These are phyloP conservation scores for Propithecus coquereli DNA, from an alignment of 2,113 vertebrate genomes.

Conservation along the genomic window DNA sequence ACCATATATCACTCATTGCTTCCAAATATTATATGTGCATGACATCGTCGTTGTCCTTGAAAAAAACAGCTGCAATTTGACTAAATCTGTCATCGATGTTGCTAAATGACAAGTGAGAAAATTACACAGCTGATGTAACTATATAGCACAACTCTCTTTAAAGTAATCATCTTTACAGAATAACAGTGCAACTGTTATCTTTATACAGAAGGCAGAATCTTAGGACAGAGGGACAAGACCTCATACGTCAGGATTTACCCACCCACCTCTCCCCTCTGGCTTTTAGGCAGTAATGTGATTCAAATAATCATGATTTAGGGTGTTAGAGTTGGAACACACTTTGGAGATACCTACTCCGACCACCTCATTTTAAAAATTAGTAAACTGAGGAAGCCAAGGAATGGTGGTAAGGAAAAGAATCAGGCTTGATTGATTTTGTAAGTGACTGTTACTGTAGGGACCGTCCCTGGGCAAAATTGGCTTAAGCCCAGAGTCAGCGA, in stretches of 20 bases:
- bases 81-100: constrained; percentile 48
- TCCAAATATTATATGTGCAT: constrained; percentile 53
- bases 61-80: constrained; percentile 52
- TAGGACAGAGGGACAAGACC: neutral
- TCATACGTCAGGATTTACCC: neutral
- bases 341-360: neutral
- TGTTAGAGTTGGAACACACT: neutral
- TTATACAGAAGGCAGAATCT: neutral
- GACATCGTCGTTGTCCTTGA: constrained; percentile 52
- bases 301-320: neutral
- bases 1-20: constrained; percentile 52
- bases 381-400: neutral
- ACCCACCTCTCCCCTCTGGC: neutral
- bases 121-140: constrained; percentile 35
- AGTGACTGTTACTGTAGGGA: neutral
- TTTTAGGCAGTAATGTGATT: neutral
- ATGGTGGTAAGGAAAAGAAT: neutral
- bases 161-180: neutral
- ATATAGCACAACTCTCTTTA: neutral
- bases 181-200: neutral
- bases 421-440: neutral
- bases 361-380: neutral
- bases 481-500: no score
- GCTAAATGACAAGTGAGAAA: constrained; percentile 63
- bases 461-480: no score